Evolutionary conservation across 1,140 invertebrate genomes (phyloP).

Genomic region (Reticulitermes speratus): DNA sequence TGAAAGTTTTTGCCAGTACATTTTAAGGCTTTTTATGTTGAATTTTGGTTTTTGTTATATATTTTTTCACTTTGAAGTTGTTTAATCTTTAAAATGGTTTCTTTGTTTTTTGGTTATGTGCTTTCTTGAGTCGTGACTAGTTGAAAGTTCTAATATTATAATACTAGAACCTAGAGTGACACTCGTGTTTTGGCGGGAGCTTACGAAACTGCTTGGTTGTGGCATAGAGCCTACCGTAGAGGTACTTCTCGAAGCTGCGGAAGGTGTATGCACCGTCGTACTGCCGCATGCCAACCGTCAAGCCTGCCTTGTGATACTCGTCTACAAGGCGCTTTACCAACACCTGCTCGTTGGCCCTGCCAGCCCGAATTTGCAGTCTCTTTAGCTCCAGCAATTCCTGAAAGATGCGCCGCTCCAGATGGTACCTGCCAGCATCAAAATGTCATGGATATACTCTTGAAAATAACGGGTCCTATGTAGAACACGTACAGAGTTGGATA

Average conservation of each 20-base stretch:
- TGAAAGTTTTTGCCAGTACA: too few species aligned
- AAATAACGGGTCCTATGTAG: neutral
- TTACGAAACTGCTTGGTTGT: neutral
- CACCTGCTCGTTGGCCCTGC: constrained; percentile 83
- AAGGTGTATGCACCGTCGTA: constrained; percentile 75
- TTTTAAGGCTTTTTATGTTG: too few species aligned
- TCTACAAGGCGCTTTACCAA: constrained; percentile 82
- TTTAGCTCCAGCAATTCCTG: constrained; percentile 92
- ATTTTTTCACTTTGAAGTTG: too few species aligned
- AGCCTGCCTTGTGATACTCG: constrained; percentile 75
- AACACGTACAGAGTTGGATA: too few species aligned
- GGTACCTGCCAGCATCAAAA: constrained; percentile 61
- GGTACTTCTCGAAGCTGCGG: constrained; percentile 86
- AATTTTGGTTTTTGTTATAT: too few species aligned
- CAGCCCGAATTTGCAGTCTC: constrained; percentile 85
- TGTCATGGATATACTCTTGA: neutral
- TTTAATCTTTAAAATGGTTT: too few species aligned
- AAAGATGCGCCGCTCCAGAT: constrained; percentile 90
- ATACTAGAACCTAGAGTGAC: too few species aligned
- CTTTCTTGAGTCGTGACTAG: too few species aligned
- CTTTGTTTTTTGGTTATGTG: too few species aligned
- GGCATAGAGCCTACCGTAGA: constrained; percentile 65
- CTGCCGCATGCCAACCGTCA: constrained; percentile 65
- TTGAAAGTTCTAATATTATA: too few species aligned
- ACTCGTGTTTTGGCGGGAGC: neutral